Evolutionary conservation across 2,113 vertebrate species (phyloP), one percentile per base, ranked within the genome.

Genomic region (Aleadryas rufinucha): DNA sequence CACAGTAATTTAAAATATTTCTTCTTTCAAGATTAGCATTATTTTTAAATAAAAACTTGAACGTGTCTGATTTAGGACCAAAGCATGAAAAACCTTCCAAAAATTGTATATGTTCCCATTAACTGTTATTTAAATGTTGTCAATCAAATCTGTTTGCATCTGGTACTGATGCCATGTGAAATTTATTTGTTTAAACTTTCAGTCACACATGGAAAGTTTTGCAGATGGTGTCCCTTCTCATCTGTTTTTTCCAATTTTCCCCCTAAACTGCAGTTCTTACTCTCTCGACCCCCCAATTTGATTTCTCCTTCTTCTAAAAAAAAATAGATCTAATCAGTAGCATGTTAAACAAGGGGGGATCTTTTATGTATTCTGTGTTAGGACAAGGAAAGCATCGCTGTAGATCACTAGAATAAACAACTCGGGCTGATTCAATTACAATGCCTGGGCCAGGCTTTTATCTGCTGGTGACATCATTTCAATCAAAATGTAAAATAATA

Each of bases 401-500:
- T 98, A 98, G 99, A 99, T 98, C 98, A 98, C 98, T 88, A 98
- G 98, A 99, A 99, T 99, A 99, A 99, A 99, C 99, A 99, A 98
- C 98, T 98, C 95, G 42, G 97, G 96, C 99, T 99, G 98, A 99
- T 99, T 99, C 99, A 99, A 99, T 99, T 99, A 99, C 99, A 99
- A 98, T 97, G 98, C 97, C 93, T 98, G 97, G 98, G 98, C 98
- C 97, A 94, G 87, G 98, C 98, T 99, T 99, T 99, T 99, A 99
- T 99, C 99, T 99, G 98, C 96, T 90, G 71, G 94, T 99, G 99
- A 99, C 99, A 99, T 99, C 99, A 99, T 99, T 99, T 99, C 99
- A 99, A 99, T 99, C 99, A 99, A 99, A 99, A 99, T 99, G 99
- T 99, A 99, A 99, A 99, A 99, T 99, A 99, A 99, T 99, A 99